These are phyloP conservation scores for Eubasilissa regina DNA, from an alignment of 1,140 invertebrate genomes.

Conservation along the genomic window DNA sequence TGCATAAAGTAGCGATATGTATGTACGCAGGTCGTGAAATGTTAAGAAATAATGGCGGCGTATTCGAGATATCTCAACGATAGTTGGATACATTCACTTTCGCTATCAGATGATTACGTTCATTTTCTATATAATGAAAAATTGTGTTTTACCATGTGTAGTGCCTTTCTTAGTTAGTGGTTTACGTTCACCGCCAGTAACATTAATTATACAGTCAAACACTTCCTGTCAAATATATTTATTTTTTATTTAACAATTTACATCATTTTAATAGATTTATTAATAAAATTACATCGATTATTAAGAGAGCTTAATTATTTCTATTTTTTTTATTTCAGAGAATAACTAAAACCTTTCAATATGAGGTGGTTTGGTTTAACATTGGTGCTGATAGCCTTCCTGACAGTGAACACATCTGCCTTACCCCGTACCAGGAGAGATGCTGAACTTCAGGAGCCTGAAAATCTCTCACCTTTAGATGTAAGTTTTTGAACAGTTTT, in stretches of 20 bases:
- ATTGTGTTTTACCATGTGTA: conserved; percentile 12
- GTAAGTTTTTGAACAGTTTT: conserved; percentile 45
- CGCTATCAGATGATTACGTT: conserved; percentile 28
- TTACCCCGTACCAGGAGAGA: conserved; percentile 54
- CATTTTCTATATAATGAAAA: conserved; percentile 4
- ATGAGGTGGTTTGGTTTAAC: conserved; percentile 53
- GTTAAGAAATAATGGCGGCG: not conserved
- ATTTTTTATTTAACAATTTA: too few relatives aligned
- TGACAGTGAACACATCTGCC: conserved; percentile 41
- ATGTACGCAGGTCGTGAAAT: not conserved
- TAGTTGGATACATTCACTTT: conserved; percentile 29
- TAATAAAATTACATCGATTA: too few relatives aligned
- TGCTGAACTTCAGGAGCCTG: conserved; percentile 50
- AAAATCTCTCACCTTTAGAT: conserved; percentile 50
- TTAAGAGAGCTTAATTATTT: conserved; percentile 15
- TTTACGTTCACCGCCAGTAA: not conserved
- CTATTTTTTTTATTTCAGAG: conserved; percentile 53
- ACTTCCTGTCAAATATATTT: too few relatives aligned
- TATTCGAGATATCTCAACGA: not conserved
- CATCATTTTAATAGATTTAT: too few relatives aligned
- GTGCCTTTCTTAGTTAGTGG: conserved; percentile 15
- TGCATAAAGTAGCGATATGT: conserved; percentile 24
- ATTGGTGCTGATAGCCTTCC: conserved; percentile 43
- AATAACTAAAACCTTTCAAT: conserved; percentile 38
- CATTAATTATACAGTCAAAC: too few relatives aligned